Base-by-base conservation (phyloP, 2,888 invertebrate genomes). In the Torymus tubicola region DNA sequence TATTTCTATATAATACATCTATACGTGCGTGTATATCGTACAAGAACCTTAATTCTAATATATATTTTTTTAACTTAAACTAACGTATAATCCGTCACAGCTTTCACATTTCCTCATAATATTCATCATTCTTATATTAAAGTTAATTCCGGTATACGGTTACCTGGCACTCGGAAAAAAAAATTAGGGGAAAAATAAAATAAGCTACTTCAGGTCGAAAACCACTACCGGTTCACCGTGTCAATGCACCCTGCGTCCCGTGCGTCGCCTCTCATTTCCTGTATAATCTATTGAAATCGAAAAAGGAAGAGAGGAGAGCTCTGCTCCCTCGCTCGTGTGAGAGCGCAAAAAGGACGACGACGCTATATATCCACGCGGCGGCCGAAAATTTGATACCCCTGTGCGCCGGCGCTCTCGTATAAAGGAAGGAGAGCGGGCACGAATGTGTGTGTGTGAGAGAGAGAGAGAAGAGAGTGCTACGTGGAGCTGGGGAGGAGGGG, bases 331-430 rank as follows among this genome's bases (percentile, higher is more conserved):
- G 50, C 76, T 55, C 55, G 68, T 21, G 42, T 42, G 42, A 42
- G 42, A 42, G 42, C 42, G 65, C 24, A 72, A 53, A 57, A 53
- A 73, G 64, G 55, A 18, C 60, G 71, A 18, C 60, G 71, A 58
- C 63, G 50, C 18, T 10, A 42, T 24, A 60, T n/a, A n/a, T 5
- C 52, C 58, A n/a, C 16, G 18, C 60, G 13, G 24, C 61, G 61
- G 57, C 53, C 67, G 53, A 74, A 80, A 75, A 74, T 80, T 80
- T 64, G 74, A 80, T 80, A 75, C 70, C 60, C 73, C 63, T 65
- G 72, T 14, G 58, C n/a, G 21, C 42, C 61, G 73, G 67, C 53
- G 16, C 50, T 50, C 58, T 21, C 18, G 16, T 4, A 60, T 63
- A 72, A 67, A 78, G 57, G 64, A 53, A 75, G 21, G 68, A 67